These are phyloP conservation scores for Orientallactaga sibirica DNA, from an alignment of 2,797 vertebrate genomes.

Conservation along the genomic window DNA sequence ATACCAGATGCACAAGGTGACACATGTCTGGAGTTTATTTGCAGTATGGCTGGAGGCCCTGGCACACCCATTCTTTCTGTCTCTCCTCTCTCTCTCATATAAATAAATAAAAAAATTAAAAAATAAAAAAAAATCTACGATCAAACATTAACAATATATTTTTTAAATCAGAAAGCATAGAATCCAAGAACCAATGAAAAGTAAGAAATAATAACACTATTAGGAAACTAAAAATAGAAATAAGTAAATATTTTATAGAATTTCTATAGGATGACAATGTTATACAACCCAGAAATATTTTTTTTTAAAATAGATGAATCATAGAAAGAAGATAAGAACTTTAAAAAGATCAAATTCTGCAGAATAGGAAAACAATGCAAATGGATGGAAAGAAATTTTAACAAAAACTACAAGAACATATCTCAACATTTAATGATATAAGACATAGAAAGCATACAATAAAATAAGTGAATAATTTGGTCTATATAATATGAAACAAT, in stretches of 20 bases:
- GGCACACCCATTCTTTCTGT: no score
- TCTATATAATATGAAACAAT: not conserved
- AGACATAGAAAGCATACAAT: not conserved
- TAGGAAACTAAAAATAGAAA: constrained; percentile 18
- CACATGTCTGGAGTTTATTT: no score
- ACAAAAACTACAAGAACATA: not conserved
- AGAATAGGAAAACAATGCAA: not conserved
- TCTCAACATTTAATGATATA: no score
- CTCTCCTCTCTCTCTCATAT: no score
- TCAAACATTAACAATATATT: not conserved
- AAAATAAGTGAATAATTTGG: not conserved
- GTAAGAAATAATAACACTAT: not conserved
- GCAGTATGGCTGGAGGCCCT: no score
- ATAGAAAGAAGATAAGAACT: not conserved
- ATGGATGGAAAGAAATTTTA: not conserved
- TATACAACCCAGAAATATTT: not conserved
- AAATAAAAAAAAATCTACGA: not conserved
- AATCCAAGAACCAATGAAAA: not conserved
- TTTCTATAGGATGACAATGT: constrained; percentile 4
- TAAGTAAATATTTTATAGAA: constrained; percentile 14
- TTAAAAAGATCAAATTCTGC: not conserved
- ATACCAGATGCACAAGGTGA: no score
- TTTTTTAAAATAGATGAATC: not conserved
- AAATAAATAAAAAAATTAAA: not conserved
- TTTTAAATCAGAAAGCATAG: not conserved